phyloP scores from a whole-genome alignment of 2,888 invertebrate species.

The Anaspis maculata region DNA sequence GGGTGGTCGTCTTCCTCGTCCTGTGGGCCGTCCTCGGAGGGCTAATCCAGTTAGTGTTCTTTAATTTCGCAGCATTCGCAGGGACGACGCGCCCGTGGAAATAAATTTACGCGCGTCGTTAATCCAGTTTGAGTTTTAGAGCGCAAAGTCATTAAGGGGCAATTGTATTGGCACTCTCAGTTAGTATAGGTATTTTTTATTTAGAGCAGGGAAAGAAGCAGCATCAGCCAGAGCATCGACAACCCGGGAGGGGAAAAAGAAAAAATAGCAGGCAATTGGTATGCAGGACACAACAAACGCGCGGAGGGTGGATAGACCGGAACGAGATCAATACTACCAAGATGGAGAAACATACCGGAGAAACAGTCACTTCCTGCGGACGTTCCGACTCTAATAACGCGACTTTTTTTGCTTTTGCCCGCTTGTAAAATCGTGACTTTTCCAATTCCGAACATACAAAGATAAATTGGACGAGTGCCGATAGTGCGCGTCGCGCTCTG shows the following conservation, averaged over 20 bases:
- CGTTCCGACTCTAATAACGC: too few relatives aligned
- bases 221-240: conserved; percentile 33
- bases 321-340: conserved; percentile 44
- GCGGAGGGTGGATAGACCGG: conserved; percentile 42
- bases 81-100: too few relatives aligned
- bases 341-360: conserved; percentile 41
- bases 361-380: conserved; percentile 35
- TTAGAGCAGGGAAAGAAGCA: conserved; percentile 31
- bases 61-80: too few relatives aligned
- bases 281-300: conserved; percentile 52
- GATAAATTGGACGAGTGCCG: too few relatives aligned
- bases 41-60: too few relatives aligned
- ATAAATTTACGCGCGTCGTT: conserved; percentile 1
- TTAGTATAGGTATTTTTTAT: conserved; percentile 39
- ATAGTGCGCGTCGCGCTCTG: too few relatives aligned
- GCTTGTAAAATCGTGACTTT: too few relatives aligned
- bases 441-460: too few relatives aligned
- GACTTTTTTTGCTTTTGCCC: too few relatives aligned
- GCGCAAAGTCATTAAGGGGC: conserved; percentile 30
- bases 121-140: conserved; percentile 7
- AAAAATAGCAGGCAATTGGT: conserved; percentile 54
- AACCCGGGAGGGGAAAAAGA: too few relatives aligned
- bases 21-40: too few relatives aligned
- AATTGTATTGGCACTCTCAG: conserved; percentile 37
- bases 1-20: too few relatives aligned